These are phyloP conservation scores for Akabosia matsudoensis DNA, from an alignment of 1,140 invertebrate species.

Conservation along the genomic window DNA sequence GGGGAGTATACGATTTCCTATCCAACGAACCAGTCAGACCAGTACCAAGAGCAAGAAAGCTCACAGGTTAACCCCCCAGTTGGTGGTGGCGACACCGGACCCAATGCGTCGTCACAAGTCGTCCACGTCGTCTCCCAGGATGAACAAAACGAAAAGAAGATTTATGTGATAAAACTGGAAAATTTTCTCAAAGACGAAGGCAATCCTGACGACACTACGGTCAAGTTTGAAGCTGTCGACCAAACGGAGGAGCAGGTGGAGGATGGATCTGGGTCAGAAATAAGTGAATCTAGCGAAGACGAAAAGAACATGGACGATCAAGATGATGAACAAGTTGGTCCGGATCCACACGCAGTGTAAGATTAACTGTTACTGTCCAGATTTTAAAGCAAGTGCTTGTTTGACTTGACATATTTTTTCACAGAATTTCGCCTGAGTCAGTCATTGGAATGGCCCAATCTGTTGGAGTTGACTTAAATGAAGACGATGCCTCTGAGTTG, in stretches of 20 bases:
- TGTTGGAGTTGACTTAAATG: conserved; percentile 6
- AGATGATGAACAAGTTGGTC: neutral
- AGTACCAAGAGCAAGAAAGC: neutral
- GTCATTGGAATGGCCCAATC: conserved; percentile 12
- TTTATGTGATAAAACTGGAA: neutral
- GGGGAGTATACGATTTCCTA: neutral
- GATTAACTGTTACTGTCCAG: neutral
- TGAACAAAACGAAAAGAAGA: conserved; percentile 3
- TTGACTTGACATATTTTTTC: neutral
- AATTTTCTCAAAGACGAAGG: neutral
- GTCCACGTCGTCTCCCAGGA: neutral
- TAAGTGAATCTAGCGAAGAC: neutral
- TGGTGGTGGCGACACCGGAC: neutral
- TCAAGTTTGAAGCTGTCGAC: neutral
- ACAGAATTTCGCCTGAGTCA: neutral
- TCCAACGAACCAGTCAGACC: neutral
- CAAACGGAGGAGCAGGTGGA: neutral
- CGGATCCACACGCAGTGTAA: neutral
- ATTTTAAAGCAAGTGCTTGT: neutral
- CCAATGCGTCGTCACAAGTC: neutral
- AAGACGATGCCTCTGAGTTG: neutral
- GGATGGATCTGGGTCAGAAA: neutral
- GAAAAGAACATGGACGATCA: no score
- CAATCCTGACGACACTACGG: neutral
- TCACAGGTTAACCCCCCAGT: neutral